Evolutionary conservation across 2,888 invertebrate genomes (phyloP).

Genomic region (Conops quadrifasciatus): DNA sequence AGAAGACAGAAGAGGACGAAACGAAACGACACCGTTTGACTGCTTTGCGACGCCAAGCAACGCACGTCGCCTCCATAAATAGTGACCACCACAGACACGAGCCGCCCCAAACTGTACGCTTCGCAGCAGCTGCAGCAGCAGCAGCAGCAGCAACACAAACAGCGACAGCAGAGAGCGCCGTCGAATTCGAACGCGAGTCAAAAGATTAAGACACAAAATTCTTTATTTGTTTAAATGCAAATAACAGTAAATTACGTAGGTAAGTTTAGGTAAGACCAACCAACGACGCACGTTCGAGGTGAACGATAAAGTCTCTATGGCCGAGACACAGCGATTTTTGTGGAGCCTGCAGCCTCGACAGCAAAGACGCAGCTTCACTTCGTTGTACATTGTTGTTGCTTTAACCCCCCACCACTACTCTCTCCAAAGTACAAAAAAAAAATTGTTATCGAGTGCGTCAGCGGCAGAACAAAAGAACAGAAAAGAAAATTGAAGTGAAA

Average conservation of each 20-base stretch:
- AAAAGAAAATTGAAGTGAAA: slow-evolving; percentile 1
- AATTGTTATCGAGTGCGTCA: slow-evolving; percentile 34
- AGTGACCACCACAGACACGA: slow-evolving; percentile 50
- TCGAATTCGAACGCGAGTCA: slow-evolving; percentile 50
- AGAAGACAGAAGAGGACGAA: background rate
- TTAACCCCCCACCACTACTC: slow-evolving; percentile 29
- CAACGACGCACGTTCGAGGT: background rate
- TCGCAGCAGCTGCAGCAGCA: slow-evolving; percentile 18
- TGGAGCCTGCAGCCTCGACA: no score
- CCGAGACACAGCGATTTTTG: no score
- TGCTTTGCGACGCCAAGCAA: slow-evolving; percentile 32
- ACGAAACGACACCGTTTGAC: no score
- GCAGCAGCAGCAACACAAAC: background rate
- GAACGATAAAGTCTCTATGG: no score
- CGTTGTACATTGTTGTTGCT: no score
- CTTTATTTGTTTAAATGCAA: slow-evolving; percentile 65
- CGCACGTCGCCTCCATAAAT: slow-evolving; percentile 58
- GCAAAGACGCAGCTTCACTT: no score
- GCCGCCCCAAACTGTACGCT: slow-evolving; percentile 48
- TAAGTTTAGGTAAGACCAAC: slow-evolving; percentile 43
- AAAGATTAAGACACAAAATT: slow-evolving; percentile 66
- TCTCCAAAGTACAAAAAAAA: slow-evolving; percentile 37
- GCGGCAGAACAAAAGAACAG: no score
- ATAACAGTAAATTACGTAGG: slow-evolving; percentile 65
- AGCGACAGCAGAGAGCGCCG: slow-evolving; percentile 19